Evolutionary conservation across 92 coral and sea anemone genomes (phyloP).

Genomic region (Zoanthus sansibaricus): DNA sequence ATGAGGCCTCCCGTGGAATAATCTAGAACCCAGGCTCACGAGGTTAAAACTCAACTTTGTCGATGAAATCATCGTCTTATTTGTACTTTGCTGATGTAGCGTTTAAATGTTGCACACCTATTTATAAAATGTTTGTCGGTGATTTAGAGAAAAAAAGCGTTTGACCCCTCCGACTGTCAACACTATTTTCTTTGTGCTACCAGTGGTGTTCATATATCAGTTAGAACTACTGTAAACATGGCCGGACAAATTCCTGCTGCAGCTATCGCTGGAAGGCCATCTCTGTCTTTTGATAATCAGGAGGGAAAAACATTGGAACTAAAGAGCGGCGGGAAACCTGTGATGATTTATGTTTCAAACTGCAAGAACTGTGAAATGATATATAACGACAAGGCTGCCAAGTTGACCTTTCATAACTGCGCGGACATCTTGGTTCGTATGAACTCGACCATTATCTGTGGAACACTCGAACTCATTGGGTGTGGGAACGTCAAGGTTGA

Average conservation of each 20-base stretch:
- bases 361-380: constrained; percentile 36
- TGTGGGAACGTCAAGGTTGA: constrained; percentile 29
- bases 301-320: constrained; percentile 37
- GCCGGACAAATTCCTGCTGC: constrained; percentile 27
- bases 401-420: constrained; percentile 39
- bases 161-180: background rate
- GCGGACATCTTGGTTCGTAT: constrained; percentile 24
- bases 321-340: constrained; percentile 9
- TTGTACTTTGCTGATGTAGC: constrained; percentile 1
- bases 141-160: background rate
- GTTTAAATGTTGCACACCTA: too few species aligned
- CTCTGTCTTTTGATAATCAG: constrained; percentile 24
- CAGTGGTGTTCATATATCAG: background rate
- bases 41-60: background rate
- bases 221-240: background rate
- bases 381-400: constrained; percentile 40
- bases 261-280: constrained; percentile 41
- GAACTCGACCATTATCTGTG: constrained; percentile 35
- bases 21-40: too few species aligned
- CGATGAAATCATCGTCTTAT: constrained; percentile 26
- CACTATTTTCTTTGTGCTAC: background rate
- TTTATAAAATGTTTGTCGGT: background rate
- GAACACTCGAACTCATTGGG: constrained; percentile 39
- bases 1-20: too few species aligned
- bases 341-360: constrained; percentile 36